Evolutionary conservation across 2,888 invertebrate genomes (phyloP).

Genomic region (Arctia plantaginis): DNA sequence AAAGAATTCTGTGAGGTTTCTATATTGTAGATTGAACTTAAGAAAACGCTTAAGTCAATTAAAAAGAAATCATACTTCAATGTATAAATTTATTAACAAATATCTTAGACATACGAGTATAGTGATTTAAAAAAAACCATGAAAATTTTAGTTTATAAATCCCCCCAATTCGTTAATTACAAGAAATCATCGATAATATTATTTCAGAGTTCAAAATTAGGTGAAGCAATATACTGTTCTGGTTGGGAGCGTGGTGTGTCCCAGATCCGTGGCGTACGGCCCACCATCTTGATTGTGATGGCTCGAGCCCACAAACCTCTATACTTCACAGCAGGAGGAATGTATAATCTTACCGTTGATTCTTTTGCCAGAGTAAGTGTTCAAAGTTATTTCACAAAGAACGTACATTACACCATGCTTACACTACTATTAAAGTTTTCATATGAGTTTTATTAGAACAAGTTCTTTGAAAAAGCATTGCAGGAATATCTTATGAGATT

Average conservation of each 20-base stretch:
- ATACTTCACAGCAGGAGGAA: slow-evolving; percentile 75
- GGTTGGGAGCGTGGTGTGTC: slow-evolving; percentile 75
- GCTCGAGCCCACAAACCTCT: slow-evolving; percentile 71
- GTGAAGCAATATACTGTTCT: slow-evolving; percentile 72
- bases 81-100: too few relatives aligned
- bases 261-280: slow-evolving; percentile 64
- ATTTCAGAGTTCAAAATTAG: slow-evolving; percentile 68
- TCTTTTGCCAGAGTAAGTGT: slow-evolving; percentile 71
- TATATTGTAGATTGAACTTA: too few relatives aligned
- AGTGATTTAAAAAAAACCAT: too few relatives aligned
- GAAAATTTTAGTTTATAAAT: too few relatives aligned
- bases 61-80: too few relatives aligned
- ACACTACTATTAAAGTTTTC: background rate
- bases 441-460: too few relatives aligned
- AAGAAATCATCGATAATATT: background rate
- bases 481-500: too few relatives aligned
- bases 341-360: slow-evolving; percentile 75
- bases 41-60: too few relatives aligned
- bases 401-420: background rate
- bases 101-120: too few relatives aligned
- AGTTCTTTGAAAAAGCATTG: too few relatives aligned
- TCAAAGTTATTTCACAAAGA: background rate
- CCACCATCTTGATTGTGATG: slow-evolving; percentile 66
- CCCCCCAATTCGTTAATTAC: background rate
- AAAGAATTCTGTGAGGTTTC: too few relatives aligned